phyloP scores from a whole-genome alignment of 2,797 vertebrate species.

The Toxotes lorentzi region DNA sequence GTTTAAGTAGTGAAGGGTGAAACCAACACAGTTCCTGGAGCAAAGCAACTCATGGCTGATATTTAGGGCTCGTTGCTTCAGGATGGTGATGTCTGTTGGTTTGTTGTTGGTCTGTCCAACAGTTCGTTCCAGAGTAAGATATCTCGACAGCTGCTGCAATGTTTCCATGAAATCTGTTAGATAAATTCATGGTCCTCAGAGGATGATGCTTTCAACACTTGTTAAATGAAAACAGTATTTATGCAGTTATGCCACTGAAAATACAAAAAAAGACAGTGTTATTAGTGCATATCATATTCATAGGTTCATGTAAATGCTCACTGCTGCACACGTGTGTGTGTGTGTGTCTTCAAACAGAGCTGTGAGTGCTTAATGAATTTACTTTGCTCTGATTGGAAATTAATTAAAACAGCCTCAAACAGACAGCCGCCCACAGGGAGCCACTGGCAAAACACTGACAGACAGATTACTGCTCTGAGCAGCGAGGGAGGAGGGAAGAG shows the following conservation, averaged over 20 bases:
- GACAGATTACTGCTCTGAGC: constrained; percentile 68
- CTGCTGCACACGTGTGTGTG: not conserved
- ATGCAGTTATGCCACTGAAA: not conserved
- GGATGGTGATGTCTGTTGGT: too few species aligned
- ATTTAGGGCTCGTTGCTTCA: not conserved
- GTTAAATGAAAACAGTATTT: constrained; percentile 17
- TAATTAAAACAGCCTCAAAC: constrained; percentile 86
- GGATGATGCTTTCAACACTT: constrained; percentile 19
- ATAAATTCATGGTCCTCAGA: too few species aligned
- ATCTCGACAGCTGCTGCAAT: too few species aligned
- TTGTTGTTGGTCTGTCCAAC: too few species aligned
- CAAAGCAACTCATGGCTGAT: not conserved
- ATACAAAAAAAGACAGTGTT: constrained; percentile 13
- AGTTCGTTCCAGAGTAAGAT: too few species aligned
- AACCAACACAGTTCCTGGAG: not conserved
- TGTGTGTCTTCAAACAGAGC: constrained; percentile 78
- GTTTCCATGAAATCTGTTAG: too few species aligned
- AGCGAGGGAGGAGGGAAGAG: constrained; percentile 6
- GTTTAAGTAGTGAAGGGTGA: not conserved
- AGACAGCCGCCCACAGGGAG: constrained; percentile 87
- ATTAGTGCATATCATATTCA: constrained; percentile 46
- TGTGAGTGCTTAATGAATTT: constrained; percentile 86
- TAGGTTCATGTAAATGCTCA: constrained; percentile 39
- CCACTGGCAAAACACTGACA: constrained; percentile 74
- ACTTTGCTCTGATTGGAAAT: constrained; percentile 88